Percentiles rank a stretch among this genome's conserved stretches.
Conservation (phyloP, 2,797 vertebrate genomes). For the Todus mexicanus region DNA sequence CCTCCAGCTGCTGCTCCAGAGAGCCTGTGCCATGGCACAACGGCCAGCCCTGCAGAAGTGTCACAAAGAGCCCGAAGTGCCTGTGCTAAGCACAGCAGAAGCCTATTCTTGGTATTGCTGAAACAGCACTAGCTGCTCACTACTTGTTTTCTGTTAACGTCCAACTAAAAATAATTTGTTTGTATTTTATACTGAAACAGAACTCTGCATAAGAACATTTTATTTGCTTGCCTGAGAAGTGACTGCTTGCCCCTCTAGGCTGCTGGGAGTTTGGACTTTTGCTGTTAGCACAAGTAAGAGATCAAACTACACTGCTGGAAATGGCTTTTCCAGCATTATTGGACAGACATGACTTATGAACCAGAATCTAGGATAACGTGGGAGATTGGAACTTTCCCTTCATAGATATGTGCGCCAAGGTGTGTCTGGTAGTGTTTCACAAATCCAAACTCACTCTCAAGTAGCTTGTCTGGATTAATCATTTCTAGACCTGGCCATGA, state of each 20-base stretch:
- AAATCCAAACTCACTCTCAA: background rate
- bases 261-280: background rate
- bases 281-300: background rate
- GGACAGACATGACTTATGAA: background rate
- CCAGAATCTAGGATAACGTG: background rate
- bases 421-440: background rate
- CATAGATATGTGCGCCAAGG: rapidly evolving
- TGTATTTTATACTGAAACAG: background rate
- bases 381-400: background rate
- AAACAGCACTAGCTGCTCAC: background rate
- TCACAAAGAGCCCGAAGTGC: rapidly evolving
- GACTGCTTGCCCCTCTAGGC: background rate
- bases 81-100: background rate
- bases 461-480: background rate
- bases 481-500: background rate
- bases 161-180: background rate
- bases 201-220: background rate
- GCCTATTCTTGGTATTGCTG: rapidly evolving
- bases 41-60: background rate
- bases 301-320: background rate
- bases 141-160: background rate
- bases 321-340: background rate
- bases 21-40: background rate
- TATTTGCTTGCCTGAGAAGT: background rate
- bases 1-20: background rate